Conservation (phyloP, 2,888 invertebrate species). For the Pseudococcus jackbeardsleyi region DNA sequence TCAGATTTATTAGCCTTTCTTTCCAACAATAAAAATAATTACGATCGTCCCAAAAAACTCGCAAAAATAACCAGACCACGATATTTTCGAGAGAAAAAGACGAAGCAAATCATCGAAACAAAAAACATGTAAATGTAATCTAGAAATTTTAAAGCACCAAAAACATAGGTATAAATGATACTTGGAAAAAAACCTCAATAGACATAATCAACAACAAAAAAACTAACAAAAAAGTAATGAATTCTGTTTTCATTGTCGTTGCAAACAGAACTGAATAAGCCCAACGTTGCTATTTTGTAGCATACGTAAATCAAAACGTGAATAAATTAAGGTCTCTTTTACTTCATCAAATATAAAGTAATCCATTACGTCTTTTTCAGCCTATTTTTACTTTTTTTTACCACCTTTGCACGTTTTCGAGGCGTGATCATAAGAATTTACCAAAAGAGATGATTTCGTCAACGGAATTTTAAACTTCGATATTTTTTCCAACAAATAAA, state of each 20-base stretch:
- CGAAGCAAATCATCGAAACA: background rate
- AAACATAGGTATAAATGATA: conserved; percentile 19
- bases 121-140: conserved; percentile 4
- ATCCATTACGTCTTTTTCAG: background rate
- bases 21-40: background rate
- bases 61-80: conserved; percentile 15
- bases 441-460: too few species aligned
- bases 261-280: conserved; percentile 14
- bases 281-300: background rate
- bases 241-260: conserved; percentile 36
- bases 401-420: background rate
- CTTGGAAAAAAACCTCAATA: too few species aligned
- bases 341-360: conserved; percentile 28
- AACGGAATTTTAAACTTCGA: background rate
- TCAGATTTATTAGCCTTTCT: background rate
- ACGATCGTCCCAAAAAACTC: background rate
- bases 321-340: conserved; percentile 22
- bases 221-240: conserved; percentile 18
- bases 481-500: background rate
- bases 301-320: conserved; percentile 20
- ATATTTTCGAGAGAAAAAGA: conserved; percentile 10
- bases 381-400: background rate
- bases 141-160: background rate
- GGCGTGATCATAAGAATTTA: background rate
- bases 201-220: background rate